Percentiles rank a stretch among this genome's conserved stretches.
Evolutionary conservation across 2,888 invertebrate genomes (phyloP).

Genomic region (Abrostola tripartita): DNA sequence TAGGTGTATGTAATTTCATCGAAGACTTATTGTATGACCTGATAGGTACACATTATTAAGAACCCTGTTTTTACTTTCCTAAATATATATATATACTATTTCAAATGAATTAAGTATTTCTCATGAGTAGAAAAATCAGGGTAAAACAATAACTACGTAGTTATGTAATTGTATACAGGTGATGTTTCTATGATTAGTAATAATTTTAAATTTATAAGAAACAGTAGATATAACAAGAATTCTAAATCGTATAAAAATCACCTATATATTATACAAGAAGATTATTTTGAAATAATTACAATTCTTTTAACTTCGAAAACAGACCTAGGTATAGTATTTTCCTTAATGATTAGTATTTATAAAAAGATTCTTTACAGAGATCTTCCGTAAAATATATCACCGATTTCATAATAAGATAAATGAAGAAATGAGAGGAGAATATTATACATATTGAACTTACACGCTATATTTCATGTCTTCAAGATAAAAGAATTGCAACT

Average conservation of each 20-base stretch:
- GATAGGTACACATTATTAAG: slow-evolving; percentile 24
- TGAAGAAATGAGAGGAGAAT: slow-evolving; percentile 18
- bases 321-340: slow-evolving; percentile 15
- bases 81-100: slow-evolving; percentile 31
- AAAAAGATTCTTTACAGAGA: slow-evolving; percentile 13
- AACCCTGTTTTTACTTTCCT: slow-evolving; percentile 46
- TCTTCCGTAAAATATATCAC: slow-evolving; percentile 11
- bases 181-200: background rate
- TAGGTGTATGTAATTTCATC: slow-evolving; percentile 12
- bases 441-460: slow-evolving; percentile 11
- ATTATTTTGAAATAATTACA: slow-evolving; percentile 25
- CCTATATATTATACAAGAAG: background rate
- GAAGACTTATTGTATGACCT: slow-evolving; percentile 15
- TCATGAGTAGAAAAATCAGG: slow-evolving; percentile 5
- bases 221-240: background rate
- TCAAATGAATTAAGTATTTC: slow-evolving; percentile 7
- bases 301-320: slow-evolving; percentile 39
- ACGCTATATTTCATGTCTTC: slow-evolving; percentile 18
- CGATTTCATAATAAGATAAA: slow-evolving; percentile 18
- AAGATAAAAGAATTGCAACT: slow-evolving; percentile 43
- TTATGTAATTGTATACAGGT: slow-evolving; percentile 1
- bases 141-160: background rate
- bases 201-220: slow-evolving; percentile 1
- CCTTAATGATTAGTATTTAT: slow-evolving; percentile 31
- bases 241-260: slow-evolving; percentile 1